Base-by-base conservation (phyloP, 1,140 invertebrate species). In the Rhagoletis pomonella region DNA sequence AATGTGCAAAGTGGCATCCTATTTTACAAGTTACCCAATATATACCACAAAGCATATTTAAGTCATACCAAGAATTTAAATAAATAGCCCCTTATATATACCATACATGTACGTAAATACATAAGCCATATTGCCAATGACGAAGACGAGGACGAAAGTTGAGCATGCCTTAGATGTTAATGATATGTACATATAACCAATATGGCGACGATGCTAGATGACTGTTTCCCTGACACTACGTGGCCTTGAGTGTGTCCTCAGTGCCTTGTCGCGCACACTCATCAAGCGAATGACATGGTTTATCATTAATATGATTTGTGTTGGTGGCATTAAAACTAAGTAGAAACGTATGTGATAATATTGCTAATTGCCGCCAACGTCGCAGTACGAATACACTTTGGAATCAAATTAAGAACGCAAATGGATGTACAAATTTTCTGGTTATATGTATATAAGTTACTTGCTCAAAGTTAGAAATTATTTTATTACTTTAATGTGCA, bases 281-380 rank as follows among this genome's bases (percentile, higher is more conserved):
- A 44, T 73, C 67, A 73, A 47, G 4, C 39, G 42, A 47, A 73
- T 17, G 10, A 12, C 67, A 42, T 44, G 4, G 67, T 10, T 47
- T 12, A 44, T 42, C 42, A 12, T 47, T 73, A 44, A 44, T 39
- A 73, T 42, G 42, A 44, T 39, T 73, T 73, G 17, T 47, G 39
- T 73, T 42, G 14, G 67, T 14, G 0, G 44, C 29, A 69, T 44
- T 10, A 69, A 12, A 44, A n/a, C n/a, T n/a, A n/a, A n/a, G n/a
- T n/a, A n/a, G n/a, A n/a, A n/a, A 62, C 19, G 39, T 69, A 3
- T 69, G 67, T 39, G 39, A 14, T 47, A 69, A 44, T 69, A 39
- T 69, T 69, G 42, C 67, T 69, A 69, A 69, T 73, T 73, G 67
- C 67, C 17, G 67, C 39, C 4, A 73, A 73, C 39, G n/a, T n/a